These are phyloP conservation scores for Heteractis magnifica DNA, from an alignment of 92 coral and sea anemone genomes.

Conservation along the genomic window DNA sequence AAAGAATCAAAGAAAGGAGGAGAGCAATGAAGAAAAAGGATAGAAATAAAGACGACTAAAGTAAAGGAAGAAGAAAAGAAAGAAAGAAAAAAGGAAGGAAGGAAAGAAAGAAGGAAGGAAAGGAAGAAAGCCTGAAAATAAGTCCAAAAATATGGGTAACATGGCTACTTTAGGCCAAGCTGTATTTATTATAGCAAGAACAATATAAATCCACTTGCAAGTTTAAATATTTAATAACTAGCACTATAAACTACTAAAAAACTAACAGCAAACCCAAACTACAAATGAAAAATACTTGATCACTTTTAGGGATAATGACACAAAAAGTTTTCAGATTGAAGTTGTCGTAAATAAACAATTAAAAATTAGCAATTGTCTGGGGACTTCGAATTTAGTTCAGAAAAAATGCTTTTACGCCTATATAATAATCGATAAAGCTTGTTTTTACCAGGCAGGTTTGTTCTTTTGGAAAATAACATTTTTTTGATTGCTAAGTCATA, in stretches of 20 bases:
- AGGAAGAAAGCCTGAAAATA: background rate
- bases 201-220: conserved; percentile 1
- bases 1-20: background rate
- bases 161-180: too few relatives aligned
- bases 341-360: too few relatives aligned
- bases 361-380: too few relatives aligned
- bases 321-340: too few relatives aligned
- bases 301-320: too few relatives aligned
- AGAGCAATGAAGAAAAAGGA: background rate
- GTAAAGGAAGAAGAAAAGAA: background rate
- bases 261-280: background rate
- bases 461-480: too few relatives aligned
- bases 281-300: too few relatives aligned
- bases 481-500: too few relatives aligned
- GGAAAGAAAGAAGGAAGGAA: background rate
- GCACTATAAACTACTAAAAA: background rate
- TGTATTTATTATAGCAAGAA: background rate
- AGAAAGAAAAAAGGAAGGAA: background rate
- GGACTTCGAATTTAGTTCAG: too few relatives aligned
- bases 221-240: conserved; percentile 2
- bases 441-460: too few relatives aligned
- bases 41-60: background rate
- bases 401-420: too few relatives aligned
- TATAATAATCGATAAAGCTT: too few relatives aligned
- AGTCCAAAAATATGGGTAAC: background rate